A percentile compares a stretch with the other conserved stretches of the same genome.
Conservation (phyloP, 2,797 vertebrate genomes). For the Petrocephalus schoutedeni region DNA sequence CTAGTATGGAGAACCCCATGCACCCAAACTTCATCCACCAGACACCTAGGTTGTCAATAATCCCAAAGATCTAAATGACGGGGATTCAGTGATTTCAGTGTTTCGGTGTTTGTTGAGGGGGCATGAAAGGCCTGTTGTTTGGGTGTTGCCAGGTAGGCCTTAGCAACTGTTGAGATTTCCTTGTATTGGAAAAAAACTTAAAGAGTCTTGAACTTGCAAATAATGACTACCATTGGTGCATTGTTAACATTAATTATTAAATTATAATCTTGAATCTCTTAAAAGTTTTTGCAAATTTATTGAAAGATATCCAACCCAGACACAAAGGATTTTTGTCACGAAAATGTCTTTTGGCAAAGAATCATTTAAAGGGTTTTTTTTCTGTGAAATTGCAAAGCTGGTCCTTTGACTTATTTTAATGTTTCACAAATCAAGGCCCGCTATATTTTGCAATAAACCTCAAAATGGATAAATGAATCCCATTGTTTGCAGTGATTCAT, state of each 20-base stretch:
- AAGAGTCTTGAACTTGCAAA: not conserved
- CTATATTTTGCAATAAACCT: not conserved
- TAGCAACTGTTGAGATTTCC: slow-evolving; percentile 73
- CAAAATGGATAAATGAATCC: not conserved
- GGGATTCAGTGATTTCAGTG: not conserved
- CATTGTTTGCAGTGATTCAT: not conserved
- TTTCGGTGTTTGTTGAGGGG: slow-evolving; percentile 72
- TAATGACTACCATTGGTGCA: not conserved
- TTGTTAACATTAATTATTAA: not conserved
- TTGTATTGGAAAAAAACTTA: slow-evolving; percentile 45
- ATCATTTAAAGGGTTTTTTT: not conserved
- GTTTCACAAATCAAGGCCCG: not conserved
- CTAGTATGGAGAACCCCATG: not conserved
- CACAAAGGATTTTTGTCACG: not conserved
- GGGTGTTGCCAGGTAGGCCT: slow-evolving; percentile 71
- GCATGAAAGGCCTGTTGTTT: slow-evolving; percentile 73
- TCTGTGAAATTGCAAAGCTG: not conserved
- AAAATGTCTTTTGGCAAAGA: not conserved
- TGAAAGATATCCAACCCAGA: not conserved
- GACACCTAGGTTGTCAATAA: not conserved
- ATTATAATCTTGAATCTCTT: not conserved
- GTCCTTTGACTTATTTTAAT: not conserved
- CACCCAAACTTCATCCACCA: not conserved
- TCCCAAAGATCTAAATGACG: not conserved
- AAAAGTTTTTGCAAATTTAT: not conserved